These are phyloP conservation scores for Syrmaticus mikado DNA, from an alignment of 2,113 vertebrate genomes.

Conservation along the genomic window DNA sequence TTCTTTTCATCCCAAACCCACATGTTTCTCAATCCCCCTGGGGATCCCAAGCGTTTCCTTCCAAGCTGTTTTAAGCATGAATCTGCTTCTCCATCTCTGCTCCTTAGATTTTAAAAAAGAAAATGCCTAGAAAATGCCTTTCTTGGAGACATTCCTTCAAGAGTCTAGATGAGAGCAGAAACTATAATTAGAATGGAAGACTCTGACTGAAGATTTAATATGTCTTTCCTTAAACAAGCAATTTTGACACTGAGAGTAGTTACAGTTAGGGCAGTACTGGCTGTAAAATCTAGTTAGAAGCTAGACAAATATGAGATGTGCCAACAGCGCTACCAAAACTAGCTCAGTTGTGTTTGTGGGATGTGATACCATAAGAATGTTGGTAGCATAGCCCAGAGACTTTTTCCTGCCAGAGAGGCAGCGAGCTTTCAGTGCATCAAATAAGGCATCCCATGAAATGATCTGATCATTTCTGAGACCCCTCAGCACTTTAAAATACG, in stretches of 20 bases:
- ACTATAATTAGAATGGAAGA: not conserved
- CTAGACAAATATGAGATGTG: not conserved
- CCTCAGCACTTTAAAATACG: not conserved
- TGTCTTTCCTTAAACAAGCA: not conserved
- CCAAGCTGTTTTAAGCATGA: constrained; percentile 41
- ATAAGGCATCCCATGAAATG: not conserved
- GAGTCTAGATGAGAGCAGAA: not conserved
- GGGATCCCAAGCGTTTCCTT: constrained; percentile 32
- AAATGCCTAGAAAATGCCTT: constrained; percentile 22
- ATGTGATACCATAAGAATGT: not conserved
- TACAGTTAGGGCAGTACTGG: not conserved
- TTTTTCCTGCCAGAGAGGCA: not conserved
- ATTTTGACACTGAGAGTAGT: not conserved
- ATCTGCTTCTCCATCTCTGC: constrained; percentile 25
- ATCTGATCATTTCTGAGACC: not conserved
- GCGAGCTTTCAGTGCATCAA: not conserved
- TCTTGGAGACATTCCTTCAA: not conserved
- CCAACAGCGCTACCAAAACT: not conserved
- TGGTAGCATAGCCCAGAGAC: not conserved
- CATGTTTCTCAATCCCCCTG: constrained; percentile 41
- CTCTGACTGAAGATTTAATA: not conserved
- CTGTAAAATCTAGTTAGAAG: constrained; percentile 19
- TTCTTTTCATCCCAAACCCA: constrained; percentile 44
- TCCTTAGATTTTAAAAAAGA: constrained; percentile 40
- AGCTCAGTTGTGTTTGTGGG: not conserved